These are phyloP conservation scores for Masticophis lateralis DNA, from an alignment of 2,797 vertebrate genomes.

Conservation along the genomic window DNA sequence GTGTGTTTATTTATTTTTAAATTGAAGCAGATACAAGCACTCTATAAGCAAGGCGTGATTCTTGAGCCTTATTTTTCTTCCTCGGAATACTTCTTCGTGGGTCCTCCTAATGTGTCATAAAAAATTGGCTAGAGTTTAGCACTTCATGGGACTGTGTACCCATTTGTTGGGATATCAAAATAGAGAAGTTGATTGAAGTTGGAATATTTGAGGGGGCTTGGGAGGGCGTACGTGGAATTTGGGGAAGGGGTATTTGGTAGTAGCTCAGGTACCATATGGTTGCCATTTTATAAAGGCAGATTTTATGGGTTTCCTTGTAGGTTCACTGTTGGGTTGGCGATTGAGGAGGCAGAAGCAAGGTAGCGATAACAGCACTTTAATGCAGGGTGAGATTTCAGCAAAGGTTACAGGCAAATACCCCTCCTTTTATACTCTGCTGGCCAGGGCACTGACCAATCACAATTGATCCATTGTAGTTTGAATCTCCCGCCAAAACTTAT, in stretches of 20 bases:
- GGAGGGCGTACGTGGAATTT: not conserved
- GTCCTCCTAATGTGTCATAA: not conserved
- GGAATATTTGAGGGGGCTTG: not conserved
- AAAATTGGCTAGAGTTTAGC: not conserved
- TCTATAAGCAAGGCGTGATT: not conserved
- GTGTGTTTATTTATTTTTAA: not conserved
- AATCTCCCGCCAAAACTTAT: too few species aligned
- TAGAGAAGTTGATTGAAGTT: not conserved
- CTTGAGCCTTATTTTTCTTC: not conserved
- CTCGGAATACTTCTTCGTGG: not conserved
- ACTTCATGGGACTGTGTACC: not conserved
- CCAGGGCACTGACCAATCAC: too few species aligned
- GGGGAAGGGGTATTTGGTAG: not conserved
- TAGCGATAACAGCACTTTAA: too few species aligned
- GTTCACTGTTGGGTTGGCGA: not conserved
- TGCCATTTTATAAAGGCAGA: not conserved
- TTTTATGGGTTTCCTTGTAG: not conserved
- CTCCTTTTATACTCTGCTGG: too few species aligned
- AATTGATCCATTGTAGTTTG: too few species aligned
- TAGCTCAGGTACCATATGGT: not conserved
- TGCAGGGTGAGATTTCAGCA: too few species aligned
- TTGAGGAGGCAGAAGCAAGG: too few species aligned
- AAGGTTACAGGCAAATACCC: too few species aligned
- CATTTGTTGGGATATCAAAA: not conserved
- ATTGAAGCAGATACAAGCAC: not conserved